phyloP scores from a whole-genome alignment of 2,797 vertebrate species.

The Lateolabrax maculatus region DNA sequence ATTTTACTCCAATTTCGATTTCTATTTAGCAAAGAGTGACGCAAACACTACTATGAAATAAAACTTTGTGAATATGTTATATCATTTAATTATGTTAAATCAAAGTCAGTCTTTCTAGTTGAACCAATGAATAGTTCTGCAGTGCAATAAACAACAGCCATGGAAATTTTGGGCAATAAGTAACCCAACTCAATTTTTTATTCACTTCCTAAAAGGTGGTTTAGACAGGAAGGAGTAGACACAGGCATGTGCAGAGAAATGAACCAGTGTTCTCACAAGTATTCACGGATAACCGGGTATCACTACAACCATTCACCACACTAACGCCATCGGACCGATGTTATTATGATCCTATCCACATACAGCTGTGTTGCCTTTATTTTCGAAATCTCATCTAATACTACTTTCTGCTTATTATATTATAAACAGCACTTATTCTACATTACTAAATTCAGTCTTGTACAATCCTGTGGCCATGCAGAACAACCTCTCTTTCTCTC shows the following conservation, averaged over 20 bases:
- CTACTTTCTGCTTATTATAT: background rate
- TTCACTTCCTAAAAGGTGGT: background rate
- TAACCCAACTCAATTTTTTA: background rate
- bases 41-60: background rate
- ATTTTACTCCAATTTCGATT: background rate
- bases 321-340: background rate
- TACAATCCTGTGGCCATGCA: constrained; percentile 27
- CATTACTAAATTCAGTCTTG: constrained; percentile 23
- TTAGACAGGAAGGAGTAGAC: too few species aligned
- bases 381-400: constrained; percentile 4
- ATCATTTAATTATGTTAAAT: background rate
- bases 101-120: background rate
- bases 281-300: too few species aligned
- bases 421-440: constrained; percentile 16
- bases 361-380: background rate
- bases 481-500: constrained; percentile 36
- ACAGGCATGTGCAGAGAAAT: too few species aligned
- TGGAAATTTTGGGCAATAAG: background rate
- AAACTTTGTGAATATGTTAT: background rate
- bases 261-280: too few species aligned
- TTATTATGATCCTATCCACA: too few species aligned
- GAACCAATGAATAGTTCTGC: background rate
- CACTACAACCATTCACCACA: background rate
- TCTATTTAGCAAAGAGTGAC: background rate
- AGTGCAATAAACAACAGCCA: background rate